Evolutionary conservation across 2,797 vertebrate genomes (phyloP).

Genomic region (Naso thynnoides): DNA sequence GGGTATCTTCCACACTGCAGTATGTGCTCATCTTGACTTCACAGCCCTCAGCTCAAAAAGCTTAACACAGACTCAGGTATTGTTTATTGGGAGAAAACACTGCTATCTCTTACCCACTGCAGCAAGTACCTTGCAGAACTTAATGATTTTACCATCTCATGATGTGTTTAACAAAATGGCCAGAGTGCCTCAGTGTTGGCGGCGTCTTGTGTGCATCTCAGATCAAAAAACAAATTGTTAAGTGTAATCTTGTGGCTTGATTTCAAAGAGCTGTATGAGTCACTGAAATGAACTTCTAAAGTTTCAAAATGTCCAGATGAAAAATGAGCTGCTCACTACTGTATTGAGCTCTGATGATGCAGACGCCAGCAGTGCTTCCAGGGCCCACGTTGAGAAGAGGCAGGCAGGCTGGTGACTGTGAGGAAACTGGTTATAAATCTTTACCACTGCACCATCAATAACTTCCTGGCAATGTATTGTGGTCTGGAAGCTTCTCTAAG

Average conservation of each 20-base stretch:
- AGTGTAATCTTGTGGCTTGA: not conserved
- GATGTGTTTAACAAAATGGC: slow-evolving; percentile 32
- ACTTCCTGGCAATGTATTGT: not conserved
- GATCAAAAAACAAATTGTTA: not conserved
- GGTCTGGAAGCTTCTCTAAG: not conserved
- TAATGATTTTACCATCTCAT: slow-evolving; percentile 48
- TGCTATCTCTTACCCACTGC: slow-evolving; percentile 28
- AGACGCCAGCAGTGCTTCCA: slow-evolving; percentile 40
- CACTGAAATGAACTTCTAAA: slow-evolving; percentile 22
- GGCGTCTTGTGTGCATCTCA: slow-evolving; percentile 5
- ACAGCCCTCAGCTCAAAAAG: slow-evolving; percentile 55
- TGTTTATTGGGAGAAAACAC: slow-evolving; percentile 52
- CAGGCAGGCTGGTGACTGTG: slow-evolving; percentile 18
- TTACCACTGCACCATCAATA: slow-evolving; percentile 23
- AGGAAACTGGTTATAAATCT: slow-evolving; percentile 41
- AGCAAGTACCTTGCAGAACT: slow-evolving; percentile 25
- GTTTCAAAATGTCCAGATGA: slow-evolving; percentile 34
- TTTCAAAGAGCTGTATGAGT: slow-evolving; percentile 30
- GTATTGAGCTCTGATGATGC: slow-evolving; percentile 28
- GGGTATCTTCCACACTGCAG: slow-evolving; percentile 61
- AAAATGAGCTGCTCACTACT: slow-evolving; percentile 20
- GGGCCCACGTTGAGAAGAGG: slow-evolving; percentile 21
- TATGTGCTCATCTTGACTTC: slow-evolving; percentile 58
- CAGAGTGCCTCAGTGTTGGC: not conserved
- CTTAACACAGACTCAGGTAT: slow-evolving; percentile 48